Percentiles rank a stretch among this genome's conserved stretches.
Evolutionary conservation across 1,140 invertebrate species (phyloP).

Genomic region (Telenomus remus): DNA sequence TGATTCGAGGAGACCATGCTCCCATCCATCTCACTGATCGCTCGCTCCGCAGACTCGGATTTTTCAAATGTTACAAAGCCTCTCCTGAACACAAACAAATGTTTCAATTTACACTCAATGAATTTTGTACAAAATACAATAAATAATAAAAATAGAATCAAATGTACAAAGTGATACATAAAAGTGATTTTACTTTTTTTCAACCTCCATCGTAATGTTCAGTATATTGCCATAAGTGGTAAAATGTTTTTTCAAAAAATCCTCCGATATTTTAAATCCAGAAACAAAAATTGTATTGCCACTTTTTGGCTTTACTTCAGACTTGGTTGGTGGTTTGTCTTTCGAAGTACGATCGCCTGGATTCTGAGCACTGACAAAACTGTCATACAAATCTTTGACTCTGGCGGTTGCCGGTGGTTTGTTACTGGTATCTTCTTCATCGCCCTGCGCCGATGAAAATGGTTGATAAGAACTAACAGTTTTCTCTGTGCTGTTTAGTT

Average conservation of each 20-base stretch:
- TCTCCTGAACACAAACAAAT: conserved; percentile 78
- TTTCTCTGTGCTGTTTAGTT: conserved; percentile 83
- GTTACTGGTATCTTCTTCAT: conserved; percentile 76
- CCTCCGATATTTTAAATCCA: conserved; percentile 88
- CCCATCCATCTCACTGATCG: conserved; percentile 91
- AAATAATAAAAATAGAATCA: conserved; percentile 2
- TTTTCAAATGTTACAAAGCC: conserved; percentile 96
- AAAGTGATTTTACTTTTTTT: conserved; percentile 82
- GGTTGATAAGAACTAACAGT: conserved; percentile 90
- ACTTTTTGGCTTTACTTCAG: conserved; percentile 81
- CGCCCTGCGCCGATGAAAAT: conserved; percentile 87
- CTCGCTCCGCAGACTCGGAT: conserved; percentile 88
- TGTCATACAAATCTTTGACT: conserved; percentile 90
- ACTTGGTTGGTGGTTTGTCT: conserved; percentile 73
- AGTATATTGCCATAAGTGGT: conserved; percentile 86
- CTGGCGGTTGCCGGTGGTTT: conserved; percentile 66
- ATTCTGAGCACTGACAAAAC: conserved; percentile 88
- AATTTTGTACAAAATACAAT: neutral
- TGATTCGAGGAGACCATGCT: conserved; percentile 86
- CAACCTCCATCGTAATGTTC: conserved; percentile 92
- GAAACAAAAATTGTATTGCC: conserved; percentile 92
- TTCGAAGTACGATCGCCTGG: conserved; percentile 77
- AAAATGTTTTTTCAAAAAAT: conserved; percentile 88
- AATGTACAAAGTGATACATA: conserved; percentile 1
- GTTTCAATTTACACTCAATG: neutral